Conservation (phyloP, 92 coral and sea anemone genomes). For the Epizoanthus fatuus region DNA sequence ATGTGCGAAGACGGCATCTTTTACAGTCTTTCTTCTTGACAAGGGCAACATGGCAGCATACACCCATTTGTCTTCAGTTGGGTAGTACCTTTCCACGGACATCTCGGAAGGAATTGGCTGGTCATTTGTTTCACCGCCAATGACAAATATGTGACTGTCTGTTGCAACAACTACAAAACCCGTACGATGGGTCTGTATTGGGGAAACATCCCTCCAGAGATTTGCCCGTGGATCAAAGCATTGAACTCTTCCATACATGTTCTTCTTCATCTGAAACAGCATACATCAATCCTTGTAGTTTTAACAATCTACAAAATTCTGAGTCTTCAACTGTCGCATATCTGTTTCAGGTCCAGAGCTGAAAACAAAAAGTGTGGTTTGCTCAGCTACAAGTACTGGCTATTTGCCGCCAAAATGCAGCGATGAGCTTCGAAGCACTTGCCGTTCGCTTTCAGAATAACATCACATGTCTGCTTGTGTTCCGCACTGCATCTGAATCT, state of each 20-base stretch:
- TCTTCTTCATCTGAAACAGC: too few relatives aligned
- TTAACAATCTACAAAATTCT: too few relatives aligned
- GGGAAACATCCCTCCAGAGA: not conserved
- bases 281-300: too few relatives aligned
- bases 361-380: too few relatives aligned
- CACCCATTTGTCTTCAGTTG: not conserved
- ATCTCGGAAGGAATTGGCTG: not conserved
- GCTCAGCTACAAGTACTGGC: too few relatives aligned
- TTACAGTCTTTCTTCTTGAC: not conserved
- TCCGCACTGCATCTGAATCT: too few relatives aligned
- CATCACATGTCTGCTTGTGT: too few relatives aligned
- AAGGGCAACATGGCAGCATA: not conserved
- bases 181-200: not conserved
- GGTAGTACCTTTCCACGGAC: not conserved
- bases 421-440: too few relatives aligned
- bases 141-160: not conserved
- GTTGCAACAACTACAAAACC: not conserved
- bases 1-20: not conserved
- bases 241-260: not conserved
- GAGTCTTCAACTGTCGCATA: too few relatives aligned
- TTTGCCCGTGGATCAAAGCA: not conserved
- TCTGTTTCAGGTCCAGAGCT: too few relatives aligned
- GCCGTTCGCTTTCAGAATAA: too few relatives aligned
- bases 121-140: not conserved
- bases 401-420: too few relatives aligned